Conservation (phyloP, 1,140 invertebrate species). For the Campoletis sonorensis region DNA sequence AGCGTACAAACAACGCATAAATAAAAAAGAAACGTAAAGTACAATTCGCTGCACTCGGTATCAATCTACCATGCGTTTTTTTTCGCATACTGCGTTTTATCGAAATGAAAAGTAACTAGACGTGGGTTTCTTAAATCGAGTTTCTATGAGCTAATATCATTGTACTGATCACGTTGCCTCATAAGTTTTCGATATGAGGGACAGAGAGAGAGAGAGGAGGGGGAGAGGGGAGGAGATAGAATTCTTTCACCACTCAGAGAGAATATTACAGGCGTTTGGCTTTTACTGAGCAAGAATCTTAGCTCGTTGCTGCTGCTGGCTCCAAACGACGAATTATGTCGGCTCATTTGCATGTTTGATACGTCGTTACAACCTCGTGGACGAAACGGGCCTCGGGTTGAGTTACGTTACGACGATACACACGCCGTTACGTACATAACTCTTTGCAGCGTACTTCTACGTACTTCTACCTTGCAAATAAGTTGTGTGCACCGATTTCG, state of each 20-base stretch:
- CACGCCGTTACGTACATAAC: conserved; percentile 24
- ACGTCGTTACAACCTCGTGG: conserved; percentile 60
- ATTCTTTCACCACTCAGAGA: background rate
- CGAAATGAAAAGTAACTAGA: background rate
- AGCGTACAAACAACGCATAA: too few species aligned
- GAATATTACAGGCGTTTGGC: background rate
- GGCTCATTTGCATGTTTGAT: conserved; percentile 68
- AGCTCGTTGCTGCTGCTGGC: background rate
- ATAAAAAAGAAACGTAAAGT: too few species aligned
- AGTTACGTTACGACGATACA: conserved; percentile 58
- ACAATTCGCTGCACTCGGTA: too few species aligned
- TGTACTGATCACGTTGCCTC: conserved; percentile 52
- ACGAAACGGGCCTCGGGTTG: conserved; percentile 55
- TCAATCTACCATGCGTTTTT: too few species aligned
- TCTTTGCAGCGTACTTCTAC: conserved; percentile 1
- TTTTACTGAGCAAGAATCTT: background rate
- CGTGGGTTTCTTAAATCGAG: background rate
- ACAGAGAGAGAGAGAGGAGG: too few species aligned
- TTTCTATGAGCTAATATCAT: conserved; percentile 25
- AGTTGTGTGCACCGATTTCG: conserved; percentile 17
- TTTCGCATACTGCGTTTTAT: background rate
- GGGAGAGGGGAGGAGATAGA: too few species aligned
- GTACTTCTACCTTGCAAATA: background rate
- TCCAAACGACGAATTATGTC: conserved; percentile 65
- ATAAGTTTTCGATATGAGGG: conserved; percentile 52